Conservation (phyloP, 2,797 vertebrate species). For the Danio kyathit region DNA sequence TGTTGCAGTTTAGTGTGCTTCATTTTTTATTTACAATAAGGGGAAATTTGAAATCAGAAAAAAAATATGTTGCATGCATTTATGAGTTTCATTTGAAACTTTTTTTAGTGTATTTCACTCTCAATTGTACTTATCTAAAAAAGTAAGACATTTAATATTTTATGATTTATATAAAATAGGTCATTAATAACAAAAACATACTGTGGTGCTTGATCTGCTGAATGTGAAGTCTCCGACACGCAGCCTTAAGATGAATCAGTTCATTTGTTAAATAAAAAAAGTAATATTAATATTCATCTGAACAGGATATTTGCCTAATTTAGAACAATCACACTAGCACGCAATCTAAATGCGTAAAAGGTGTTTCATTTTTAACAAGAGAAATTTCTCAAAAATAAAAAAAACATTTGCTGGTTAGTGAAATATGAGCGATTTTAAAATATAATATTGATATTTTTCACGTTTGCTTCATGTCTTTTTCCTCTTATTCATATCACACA, state of each 20-base stretch:
- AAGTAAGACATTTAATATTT: too few species aligned
- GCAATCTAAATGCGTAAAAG: not conserved
- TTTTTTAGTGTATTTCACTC: not conserved
- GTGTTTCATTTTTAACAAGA: not conserved
- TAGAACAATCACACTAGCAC: not conserved
- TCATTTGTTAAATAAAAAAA: not conserved
- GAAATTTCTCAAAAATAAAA: fast-evolving
- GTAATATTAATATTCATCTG: not conserved
- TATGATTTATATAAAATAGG: not conserved
- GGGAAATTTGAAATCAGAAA: not conserved
- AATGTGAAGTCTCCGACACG: not conserved
- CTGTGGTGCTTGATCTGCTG: not conserved
- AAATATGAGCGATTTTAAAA: not conserved
- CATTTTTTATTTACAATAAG: not conserved
- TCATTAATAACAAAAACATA: not conserved
- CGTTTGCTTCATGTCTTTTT: not conserved
- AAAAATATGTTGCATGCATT: not conserved
- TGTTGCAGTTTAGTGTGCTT: not conserved
- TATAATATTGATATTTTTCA: not conserved
- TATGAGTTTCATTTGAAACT: too few species aligned
- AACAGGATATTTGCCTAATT: not conserved
- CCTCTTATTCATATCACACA: not conserved
- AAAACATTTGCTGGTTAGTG: not conserved
- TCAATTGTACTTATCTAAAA: not conserved
- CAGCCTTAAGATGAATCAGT: not conserved